Base-by-base conservation (phyloP, 2,113 vertebrate genomes). In the Anser cygnoides region DNA sequence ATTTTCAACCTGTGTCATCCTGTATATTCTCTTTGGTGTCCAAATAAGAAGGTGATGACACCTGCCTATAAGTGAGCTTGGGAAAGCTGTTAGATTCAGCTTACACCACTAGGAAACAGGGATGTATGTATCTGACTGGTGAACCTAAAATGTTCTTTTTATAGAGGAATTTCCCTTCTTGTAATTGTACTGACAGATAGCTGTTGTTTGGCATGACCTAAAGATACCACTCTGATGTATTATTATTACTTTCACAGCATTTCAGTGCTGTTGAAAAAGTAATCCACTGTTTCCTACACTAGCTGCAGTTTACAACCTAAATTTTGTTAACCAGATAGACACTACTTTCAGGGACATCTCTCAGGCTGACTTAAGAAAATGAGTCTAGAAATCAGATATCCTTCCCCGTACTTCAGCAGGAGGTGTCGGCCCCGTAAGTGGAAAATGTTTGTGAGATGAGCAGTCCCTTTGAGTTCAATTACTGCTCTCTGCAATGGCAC, bases 381-480 rank as follows among this genome's bases (percentile, higher is more conserved):
- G 33, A 15, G 31, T 17, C 67, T 82, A 22, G 20, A 4, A 62
- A 50, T 72, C 39, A 89, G 33, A 62, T 61, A 66, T 50, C 37
- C 78, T 91, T 95, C 63, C 59, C 41, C 46, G 55, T 49, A 44
- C 41, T 76, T 93, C 87, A 61, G 63, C 3, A 61, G 76, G 65
- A 93, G 75, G 21, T 81, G 57, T 39, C 80, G 31, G 54, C 54
- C 66, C 33, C 58, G 49, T 79, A 86, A 89, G 44, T 93, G 74
- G 85, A 97, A 95, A 87, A 89, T 97, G 91, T 97, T 95, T 96
- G 71, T 95, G 91, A 73, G 87, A 62, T 23, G 52, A 83, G 46
- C 80, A 90, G 55, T 92, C 90, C 96, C 96, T 93, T 37, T 84
- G 97, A 89, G 97, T 92, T 83, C 94, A 98, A 96, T 97, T 98